Evolutionary conservation across 1,140 invertebrate genomes (phyloP), one percentile per base, ranked within the genome.

Genomic region (Aricia agestis): DNA sequence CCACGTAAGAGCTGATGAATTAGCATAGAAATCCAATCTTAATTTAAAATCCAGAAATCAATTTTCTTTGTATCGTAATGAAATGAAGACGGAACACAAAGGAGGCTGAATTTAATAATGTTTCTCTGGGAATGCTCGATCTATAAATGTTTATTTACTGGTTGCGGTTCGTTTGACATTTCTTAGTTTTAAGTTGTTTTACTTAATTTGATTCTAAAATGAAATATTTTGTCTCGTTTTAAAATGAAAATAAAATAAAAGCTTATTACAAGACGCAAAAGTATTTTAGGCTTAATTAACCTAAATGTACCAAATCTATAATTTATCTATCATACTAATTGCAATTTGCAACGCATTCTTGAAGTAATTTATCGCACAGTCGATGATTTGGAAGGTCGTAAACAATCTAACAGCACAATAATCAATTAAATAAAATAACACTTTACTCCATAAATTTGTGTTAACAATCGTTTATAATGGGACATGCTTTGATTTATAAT

Each of bases 361-460:
- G 7, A 52, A 52, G 45, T 63, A 59, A 18, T 18, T 59, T 58
- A 59, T 59, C 15, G 15, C n/a, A 9, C 11, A 11, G 18, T 25
- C 19, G 59, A 63, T 63, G 59, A 63, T 63, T 18, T 63, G 59
- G 59, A 63, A 70, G 69, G 68, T 72, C 42, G 45, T 75, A 70
- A 58, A 65, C 42, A 25, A 66, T 58, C 36, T 52, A 42, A 9
- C 31, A 66, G 7, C 7, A 69, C 57, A 69, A 67, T 67, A 25
- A 32, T 36, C n/a, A 61, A 31, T 70, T 70, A 19, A 66, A 36
- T 67, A 52, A 17, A 71, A 71, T 71, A 58, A 67, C 19, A 18
- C 32, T 67, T 67, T 67, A 36, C n/a, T 32, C 70, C 69, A 77
- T 77, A 74, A 74, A 77, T 77, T 77, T 68, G 57, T 71, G 68